phyloP scores from a whole-genome alignment of 1,140 invertebrate species.

The Trigoniulus corallinus region DNA sequence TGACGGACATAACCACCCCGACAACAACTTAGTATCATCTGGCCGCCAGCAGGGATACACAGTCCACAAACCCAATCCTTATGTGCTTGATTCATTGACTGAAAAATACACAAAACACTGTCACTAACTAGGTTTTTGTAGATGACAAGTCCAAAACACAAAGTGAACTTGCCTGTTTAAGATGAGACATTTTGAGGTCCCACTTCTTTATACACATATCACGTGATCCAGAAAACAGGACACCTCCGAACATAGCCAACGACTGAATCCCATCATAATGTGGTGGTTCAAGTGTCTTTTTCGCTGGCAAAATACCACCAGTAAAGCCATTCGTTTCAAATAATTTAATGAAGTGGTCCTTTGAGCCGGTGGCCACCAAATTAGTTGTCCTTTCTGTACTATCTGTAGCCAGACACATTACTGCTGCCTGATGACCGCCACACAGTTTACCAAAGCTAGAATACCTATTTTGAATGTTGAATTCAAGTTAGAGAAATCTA shows the following conservation, averaged over 20 bases:
- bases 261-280: slow-evolving; percentile 83
- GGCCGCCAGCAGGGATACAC: slow-evolving; percentile 38
- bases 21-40: slow-evolving; percentile 53
- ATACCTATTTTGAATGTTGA: no score
- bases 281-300: slow-evolving; percentile 60
- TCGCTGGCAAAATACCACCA: slow-evolving; percentile 38
- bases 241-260: slow-evolving; percentile 42
- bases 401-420: slow-evolving; percentile 62
- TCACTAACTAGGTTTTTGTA: no score
- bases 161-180: not conserved
- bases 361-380: slow-evolving; percentile 60
- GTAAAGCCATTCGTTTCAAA: slow-evolving; percentile 40
- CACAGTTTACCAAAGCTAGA: slow-evolving; percentile 52
- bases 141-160: not conserved
- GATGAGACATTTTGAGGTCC: slow-evolving; percentile 46
- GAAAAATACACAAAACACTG: slow-evolving; percentile 21
- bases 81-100: slow-evolving; percentile 71
- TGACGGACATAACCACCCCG: slow-evolving; percentile 53
- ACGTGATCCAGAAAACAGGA: slow-evolving; percentile 65
- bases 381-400: slow-evolving; percentile 28
- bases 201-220: slow-evolving; percentile 81
- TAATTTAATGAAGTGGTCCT: slow-evolving; percentile 68
- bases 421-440: slow-evolving; percentile 68
- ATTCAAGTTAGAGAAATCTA: no score
- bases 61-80: slow-evolving; percentile 77